Percentiles rank a stretch among this genome's conserved stretches.
Evolutionary conservation across 2,888 invertebrate species (phyloP).

Genomic region (Dolichomitus sp.): DNA sequence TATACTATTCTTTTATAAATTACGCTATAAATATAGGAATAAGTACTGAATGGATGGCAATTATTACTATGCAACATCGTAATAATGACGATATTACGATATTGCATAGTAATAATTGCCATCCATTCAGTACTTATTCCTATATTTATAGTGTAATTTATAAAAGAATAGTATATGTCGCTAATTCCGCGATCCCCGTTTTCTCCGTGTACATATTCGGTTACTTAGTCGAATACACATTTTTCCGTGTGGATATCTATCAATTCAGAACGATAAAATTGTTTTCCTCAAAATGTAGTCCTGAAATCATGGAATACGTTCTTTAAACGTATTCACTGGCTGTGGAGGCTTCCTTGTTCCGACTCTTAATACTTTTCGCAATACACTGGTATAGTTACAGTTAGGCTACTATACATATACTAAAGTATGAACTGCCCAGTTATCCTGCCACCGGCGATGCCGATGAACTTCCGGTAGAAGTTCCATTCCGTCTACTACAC

Average conservation of each 20-base stretch:
- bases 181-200: too few species aligned
- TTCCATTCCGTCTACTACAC: slow-evolving; percentile 35
- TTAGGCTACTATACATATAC: slow-evolving; percentile 2
- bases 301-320: background rate
- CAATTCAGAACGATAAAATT: background rate
- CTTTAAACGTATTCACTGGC: slow-evolving; percentile 2
- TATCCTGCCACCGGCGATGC: slow-evolving; percentile 36
- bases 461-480: slow-evolving; percentile 58
- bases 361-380: background rate
- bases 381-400: background rate
- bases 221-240: background rate
- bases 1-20: too few species aligned
- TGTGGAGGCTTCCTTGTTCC: background rate
- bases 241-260: background rate
- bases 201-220: too few species aligned
- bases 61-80: too few species aligned
- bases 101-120: too few species aligned
- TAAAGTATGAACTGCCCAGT: slow-evolving; percentile 48
- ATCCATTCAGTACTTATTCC: too few species aligned
- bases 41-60: too few species aligned
- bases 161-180: too few species aligned
- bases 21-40: too few species aligned
- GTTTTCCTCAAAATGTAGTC: background rate
- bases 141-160: too few species aligned
- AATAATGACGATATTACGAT: too few species aligned